A percentile compares a stretch with the other conserved stretches of the same genome.
Conservation (phyloP, 2,113 vertebrate genomes). For the Cercopithecus mona region DNA sequence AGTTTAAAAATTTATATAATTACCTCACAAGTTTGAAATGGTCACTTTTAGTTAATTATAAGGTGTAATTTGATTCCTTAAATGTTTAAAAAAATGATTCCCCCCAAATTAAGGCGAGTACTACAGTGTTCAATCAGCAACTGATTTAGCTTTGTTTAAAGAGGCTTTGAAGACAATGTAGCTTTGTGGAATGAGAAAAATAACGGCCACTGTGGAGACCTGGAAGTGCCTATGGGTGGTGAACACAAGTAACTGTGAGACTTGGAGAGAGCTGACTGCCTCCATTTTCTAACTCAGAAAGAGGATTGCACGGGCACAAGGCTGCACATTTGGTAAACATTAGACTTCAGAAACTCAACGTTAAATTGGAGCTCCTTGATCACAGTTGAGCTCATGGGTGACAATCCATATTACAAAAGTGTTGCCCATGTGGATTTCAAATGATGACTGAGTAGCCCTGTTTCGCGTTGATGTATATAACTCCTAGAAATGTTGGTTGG, state of each 20-base stretch:
- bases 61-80: conserved; percentile 1
- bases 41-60: background rate
- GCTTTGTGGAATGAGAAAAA: background rate
- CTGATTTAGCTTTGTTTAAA: background rate
- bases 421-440: conserved; percentile 57
- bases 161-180: background rate
- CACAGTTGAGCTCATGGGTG: conserved; percentile 47
- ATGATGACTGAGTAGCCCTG: background rate
- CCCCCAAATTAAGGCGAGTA: background rate
- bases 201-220: background rate
- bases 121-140: background rate
- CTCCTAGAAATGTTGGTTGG: background rate
- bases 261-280: background rate
- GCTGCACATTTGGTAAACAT: conserved; percentile 68
- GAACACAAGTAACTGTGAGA: background rate
- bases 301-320: background rate
- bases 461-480: background rate
- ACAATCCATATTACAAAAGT: conserved; percentile 28
- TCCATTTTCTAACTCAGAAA: background rate
- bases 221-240: background rate
- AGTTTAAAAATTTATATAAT: background rate
- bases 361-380: conserved; percentile 52
- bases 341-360: conserved; percentile 55
- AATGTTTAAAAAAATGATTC: background rate
- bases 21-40: background rate